Evolutionary conservation across 1,140 invertebrate species (phyloP), one percentile per base, ranked within the genome.

Genomic region (Brachionus rubens): DNA sequence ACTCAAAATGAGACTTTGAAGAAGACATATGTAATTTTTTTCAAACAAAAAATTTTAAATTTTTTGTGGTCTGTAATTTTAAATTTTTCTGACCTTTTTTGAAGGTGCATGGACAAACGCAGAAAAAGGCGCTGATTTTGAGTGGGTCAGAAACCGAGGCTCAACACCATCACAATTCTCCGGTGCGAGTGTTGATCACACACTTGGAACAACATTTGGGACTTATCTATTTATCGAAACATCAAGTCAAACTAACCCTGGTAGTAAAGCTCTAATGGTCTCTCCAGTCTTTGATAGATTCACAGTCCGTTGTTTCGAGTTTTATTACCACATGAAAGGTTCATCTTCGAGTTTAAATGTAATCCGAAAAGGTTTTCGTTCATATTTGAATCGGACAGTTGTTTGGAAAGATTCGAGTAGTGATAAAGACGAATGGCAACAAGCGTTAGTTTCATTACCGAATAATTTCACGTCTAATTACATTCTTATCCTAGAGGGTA

Each of bases 101-200:
- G 3, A 5, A 36, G 54, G 54, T 26, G 81, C 78, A 9, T 81
- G 77, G 72, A 78, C 50, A 14, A 78, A 79, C 24, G 41, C 33
- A 10, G 56, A 68, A 40, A 50, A 33, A 48, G 19, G 26, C 19
- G 75, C 56, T 65, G 68, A 78, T 46, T 75, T 78, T 46, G 68
- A 78, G 26, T 79, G 78, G 78, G 21, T 77, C 5, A 21, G 62
- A 28, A 43, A 50, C 3, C 24, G 41, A 46, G 76, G 76, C 2
- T 47, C 36, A 33, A 77, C 75, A 12, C 48, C 68, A 30, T 52
- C 40, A 24, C 14, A 5, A 21, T 72, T 28, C 33, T 50, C 48
- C 7, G 78, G 78, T 30, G 80, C 81, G 40, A 67, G 30, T 16
- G 47, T 79, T 19, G 81, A 82, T 72, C 80, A 81, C 48, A 82